Evolutionary conservation across 2,797 vertebrate species (phyloP).

Genomic region (Pempheris klunzingeri): DNA sequence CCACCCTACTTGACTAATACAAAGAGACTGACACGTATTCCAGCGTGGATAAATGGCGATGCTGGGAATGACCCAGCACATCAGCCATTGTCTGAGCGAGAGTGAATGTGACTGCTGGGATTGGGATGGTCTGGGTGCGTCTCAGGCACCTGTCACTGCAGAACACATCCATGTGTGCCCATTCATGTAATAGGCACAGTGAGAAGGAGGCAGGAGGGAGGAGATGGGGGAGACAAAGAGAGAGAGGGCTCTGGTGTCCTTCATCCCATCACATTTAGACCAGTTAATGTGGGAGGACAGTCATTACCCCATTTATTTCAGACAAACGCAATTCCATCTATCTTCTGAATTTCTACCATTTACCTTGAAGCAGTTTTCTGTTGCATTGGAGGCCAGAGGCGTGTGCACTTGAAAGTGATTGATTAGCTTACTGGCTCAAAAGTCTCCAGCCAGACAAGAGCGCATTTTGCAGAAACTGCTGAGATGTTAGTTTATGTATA

Average conservation of each 20-base stretch:
- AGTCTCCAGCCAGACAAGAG: constrained; percentile 18
- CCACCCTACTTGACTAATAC: constrained; percentile 61
- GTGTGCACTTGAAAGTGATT: constrained; percentile 14
- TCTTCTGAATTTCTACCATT: constrained; percentile 35
- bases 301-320: constrained; percentile 45
- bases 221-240: constrained; percentile 13
- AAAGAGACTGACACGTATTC: constrained; percentile 73
- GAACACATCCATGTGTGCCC: constrained; percentile 63
- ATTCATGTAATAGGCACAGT: constrained; percentile 54
- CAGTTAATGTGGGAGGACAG: constrained; percentile 40
- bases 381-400: constrained; percentile 2
- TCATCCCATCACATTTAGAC: constrained; percentile 40
- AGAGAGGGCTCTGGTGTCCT: constrained; percentile 35
- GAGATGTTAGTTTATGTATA: background rate
- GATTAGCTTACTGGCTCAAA: constrained; percentile 28
- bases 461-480: constrained; percentile 10
- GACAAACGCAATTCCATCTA: constrained; percentile 23
- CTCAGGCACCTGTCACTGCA: constrained; percentile 74
- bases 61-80: constrained; percentile 62
- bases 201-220: constrained; percentile 31
- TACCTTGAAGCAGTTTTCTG: constrained; percentile 37
- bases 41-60: constrained; percentile 56
- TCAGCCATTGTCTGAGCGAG: constrained; percentile 78
- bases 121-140: constrained; percentile 65
- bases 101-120: constrained; percentile 78